Evolutionary conservation across 2,888 invertebrate species (phyloP).

Genomic region (Morinoia aosen): DNA sequence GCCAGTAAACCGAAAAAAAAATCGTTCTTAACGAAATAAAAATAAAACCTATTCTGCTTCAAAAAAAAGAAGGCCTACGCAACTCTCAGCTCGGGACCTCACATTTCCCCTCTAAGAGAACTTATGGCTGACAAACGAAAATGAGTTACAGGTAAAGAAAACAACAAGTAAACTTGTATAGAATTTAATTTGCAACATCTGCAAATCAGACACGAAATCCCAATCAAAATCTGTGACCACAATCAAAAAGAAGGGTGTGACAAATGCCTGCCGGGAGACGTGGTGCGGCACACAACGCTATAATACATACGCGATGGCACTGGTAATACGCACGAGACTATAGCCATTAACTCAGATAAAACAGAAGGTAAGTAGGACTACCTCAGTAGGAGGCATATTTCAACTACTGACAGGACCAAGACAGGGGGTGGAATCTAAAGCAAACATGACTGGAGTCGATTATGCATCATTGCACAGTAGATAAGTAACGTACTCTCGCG

Average conservation of each 20-base stretch:
- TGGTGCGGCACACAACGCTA: background rate
- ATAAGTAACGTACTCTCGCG: background rate
- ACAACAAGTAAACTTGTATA: background rate
- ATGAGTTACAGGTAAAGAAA: background rate
- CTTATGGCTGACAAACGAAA: background rate
- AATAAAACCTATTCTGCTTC: no score
- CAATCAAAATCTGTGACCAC: background rate
- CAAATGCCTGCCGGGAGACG: background rate
- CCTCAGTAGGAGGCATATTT: background rate
- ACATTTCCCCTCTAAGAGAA: no score
- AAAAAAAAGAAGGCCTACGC: no score
- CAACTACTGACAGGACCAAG: background rate
- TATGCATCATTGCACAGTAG: background rate
- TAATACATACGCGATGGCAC: background rate
- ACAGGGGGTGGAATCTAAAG: background rate
- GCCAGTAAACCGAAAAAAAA: no score
- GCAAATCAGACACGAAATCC: background rate
- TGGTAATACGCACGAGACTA: background rate
- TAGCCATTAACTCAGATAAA: background rate
- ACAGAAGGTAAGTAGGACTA: background rate
- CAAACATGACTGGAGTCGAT: background rate
- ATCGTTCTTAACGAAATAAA: no score
- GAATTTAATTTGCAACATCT: background rate
- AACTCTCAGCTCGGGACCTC: no score
- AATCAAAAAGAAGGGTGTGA: background rate